phyloP scores from a whole-genome alignment of 2,113 vertebrate genomes.

The Greenwoodochromis staneri region DNA sequence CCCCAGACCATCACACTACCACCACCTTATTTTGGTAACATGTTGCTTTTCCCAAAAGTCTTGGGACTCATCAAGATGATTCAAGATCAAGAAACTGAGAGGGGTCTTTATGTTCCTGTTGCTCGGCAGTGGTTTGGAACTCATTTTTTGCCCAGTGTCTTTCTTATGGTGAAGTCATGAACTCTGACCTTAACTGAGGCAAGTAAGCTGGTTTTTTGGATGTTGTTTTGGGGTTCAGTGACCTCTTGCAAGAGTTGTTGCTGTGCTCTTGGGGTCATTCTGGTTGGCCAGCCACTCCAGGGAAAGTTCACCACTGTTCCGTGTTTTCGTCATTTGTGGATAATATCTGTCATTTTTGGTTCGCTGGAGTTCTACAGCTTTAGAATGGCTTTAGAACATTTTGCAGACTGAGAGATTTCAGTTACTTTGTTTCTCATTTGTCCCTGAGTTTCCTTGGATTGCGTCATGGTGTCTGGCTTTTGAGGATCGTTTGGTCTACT shows the following conservation, averaged over 20 bases:
- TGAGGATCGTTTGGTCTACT: background rate
- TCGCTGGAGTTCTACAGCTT: background rate
- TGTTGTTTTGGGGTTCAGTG: background rate
- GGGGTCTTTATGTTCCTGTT: background rate
- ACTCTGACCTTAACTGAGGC: background rate
- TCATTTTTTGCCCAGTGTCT: background rate
- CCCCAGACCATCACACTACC: background rate
- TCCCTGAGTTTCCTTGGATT: background rate
- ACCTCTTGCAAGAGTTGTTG: background rate
- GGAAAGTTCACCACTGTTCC: background rate
- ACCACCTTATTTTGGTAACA: background rate
- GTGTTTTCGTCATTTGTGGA: background rate
- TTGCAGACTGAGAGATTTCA: background rate
- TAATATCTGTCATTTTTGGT: background rate
- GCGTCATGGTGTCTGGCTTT: background rate
- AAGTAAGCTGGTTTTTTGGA: background rate
- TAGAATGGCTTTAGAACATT: background rate
- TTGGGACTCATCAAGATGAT: background rate
- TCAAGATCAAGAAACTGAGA: background rate
- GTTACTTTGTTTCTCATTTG: background rate
- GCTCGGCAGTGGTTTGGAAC: background rate
- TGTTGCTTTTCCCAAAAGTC: background rate
- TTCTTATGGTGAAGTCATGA: background rate
- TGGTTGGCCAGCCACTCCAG: background rate
- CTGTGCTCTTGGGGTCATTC: background rate